Evolutionary conservation across 2,888 invertebrate species (phyloP), one percentile per base, ranked within the genome.

Genomic region (Cheilosia variabilis): DNA sequence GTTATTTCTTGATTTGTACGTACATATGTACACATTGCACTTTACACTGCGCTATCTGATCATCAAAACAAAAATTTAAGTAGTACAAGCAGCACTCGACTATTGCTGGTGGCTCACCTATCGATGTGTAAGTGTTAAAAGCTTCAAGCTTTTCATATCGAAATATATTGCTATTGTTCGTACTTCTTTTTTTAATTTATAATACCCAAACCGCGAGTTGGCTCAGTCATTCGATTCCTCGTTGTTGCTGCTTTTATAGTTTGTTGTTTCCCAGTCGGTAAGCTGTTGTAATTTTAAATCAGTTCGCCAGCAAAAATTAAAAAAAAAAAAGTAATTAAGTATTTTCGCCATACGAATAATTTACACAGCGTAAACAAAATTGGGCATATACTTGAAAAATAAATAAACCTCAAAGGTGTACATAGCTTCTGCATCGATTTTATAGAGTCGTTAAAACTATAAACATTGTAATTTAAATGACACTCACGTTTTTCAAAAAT

Each of bases 71-170:
- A 58, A 2, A 1, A 63, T 72, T 53, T 0, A 31, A 43, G 15
- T 15, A 22, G 41, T 47, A 65, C 17, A 47, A 50, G 27, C 58
- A 50, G 27, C 58, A 50, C 19, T n/a, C n/a, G 4, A 2, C 37
- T 37, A 22, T 13, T 17, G 17, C 47, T 37, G 37, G 57, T 57
- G 53, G 10, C 24, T 24, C 2, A 62, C 43, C 37, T 69, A 19
- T 31, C 27, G 1, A 1, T 68, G 55, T 78, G 34, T 72, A 37
- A 53, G 60, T 71, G 58, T 27, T 65, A 50, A 82, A 83, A 83
- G 82, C 82, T 83, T 50, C 3, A 68, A 83, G 82, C 82, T 83
- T 68, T 72, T 17, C 53, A 53, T 6, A 69, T 58, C 24, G 34
- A 47, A 69, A 13, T 10, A 55, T 17, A 53, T 65, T 53, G 58